Evolutionary conservation across 2,113 vertebrate genomes (phyloP).

Genomic region (Psephotus haematonotus): DNA sequence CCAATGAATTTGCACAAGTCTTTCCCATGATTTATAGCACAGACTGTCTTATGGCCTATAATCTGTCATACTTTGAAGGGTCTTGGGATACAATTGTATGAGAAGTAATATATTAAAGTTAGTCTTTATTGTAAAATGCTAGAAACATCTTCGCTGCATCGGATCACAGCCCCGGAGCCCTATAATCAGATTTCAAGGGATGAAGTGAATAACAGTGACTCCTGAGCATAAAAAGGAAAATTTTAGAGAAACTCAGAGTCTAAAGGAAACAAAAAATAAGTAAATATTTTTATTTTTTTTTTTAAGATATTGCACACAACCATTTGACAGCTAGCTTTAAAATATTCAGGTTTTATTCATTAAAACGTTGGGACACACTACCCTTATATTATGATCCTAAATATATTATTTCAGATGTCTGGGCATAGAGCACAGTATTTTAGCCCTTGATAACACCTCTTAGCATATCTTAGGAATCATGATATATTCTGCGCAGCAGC

Average conservation of each 20-base stretch:
- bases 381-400: background rate
- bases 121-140: background rate
- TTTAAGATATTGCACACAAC: background rate
- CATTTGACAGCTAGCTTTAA: background rate
- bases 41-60: background rate
- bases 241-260: background rate
- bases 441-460: background rate
- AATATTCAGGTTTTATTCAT: background rate
- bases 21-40: conserved; percentile 36
- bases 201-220: background rate
- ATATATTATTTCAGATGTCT: background rate
- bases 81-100: background rate
- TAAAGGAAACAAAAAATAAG: background rate
- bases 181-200: background rate
- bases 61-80: background rate
- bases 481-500: background rate
- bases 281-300: background rate
- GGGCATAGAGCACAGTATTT: background rate
- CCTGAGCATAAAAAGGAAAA: background rate
- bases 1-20: conserved; percentile 9
- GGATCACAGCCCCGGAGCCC: background rate
- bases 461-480: background rate
- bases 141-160: background rate
- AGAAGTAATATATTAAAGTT: conserved; percentile 18
- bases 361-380: background rate